phyloP scores from a whole-genome alignment of 2,797 vertebrate genomes.

The Falco rusticolus region DNA sequence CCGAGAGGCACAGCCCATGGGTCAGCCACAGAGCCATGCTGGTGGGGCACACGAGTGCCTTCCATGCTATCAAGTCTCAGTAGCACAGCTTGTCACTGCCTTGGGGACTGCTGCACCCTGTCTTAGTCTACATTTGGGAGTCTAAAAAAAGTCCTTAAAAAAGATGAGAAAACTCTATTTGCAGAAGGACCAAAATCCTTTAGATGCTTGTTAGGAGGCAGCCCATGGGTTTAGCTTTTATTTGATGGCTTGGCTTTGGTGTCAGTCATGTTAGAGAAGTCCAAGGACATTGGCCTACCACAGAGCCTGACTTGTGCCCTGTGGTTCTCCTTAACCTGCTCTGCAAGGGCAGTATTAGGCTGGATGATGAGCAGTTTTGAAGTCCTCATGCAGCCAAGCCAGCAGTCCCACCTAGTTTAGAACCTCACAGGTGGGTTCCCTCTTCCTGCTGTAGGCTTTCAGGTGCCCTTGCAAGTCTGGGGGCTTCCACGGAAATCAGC shows the following conservation, averaged over 20 bases:
- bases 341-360: not conserved
- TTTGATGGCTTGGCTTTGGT: not conserved
- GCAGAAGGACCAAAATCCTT: not conserved
- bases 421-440: accelerated
- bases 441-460: not conserved
- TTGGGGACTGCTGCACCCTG: not conserved
- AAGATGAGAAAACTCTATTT: not conserved
- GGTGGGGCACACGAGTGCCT: not conserved
- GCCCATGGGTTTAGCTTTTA: not conserved
- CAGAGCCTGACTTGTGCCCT: not conserved
- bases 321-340: not conserved
- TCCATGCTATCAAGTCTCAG: not conserved
- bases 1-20: accelerated
- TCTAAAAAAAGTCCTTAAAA: not conserved
- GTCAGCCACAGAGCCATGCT: not conserved
- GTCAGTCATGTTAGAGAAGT: not conserved
- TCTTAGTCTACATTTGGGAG: not conserved
- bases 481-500: not conserved
- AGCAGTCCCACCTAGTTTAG: not conserved
- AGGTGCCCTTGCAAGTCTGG: not conserved
- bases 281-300: not conserved
- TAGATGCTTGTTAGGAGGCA: not conserved
- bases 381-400: not conserved
- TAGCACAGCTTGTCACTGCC: not conserved
- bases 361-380: not conserved